Conservation (phyloP, 2,888 invertebrate species). For the Zeuzera pyrina region DNA sequence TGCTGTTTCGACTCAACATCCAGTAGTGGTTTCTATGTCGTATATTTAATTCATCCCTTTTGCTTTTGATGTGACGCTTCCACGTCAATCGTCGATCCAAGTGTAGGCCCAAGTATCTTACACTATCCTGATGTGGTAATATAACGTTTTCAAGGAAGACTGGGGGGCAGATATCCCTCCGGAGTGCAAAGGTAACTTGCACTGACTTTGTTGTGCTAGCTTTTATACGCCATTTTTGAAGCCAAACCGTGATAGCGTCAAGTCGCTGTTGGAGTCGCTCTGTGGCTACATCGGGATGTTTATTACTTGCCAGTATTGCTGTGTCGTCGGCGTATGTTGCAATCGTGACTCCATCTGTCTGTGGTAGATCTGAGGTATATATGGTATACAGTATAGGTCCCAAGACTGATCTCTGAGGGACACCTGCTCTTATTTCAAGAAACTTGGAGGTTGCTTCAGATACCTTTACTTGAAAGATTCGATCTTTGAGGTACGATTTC, state of each 20-base stretch:
- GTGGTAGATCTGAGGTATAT: no score
- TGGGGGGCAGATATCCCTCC: neutral
- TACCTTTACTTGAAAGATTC: constrained; percentile 1
- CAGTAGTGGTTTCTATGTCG: neutral
- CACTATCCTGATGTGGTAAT: neutral
- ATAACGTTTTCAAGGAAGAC: neutral
- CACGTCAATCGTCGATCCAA: constrained; percentile 1
- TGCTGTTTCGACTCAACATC: no score
- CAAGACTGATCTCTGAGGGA: no score
- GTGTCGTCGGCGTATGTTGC: constrained; percentile 6
- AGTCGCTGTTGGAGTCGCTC: no score
- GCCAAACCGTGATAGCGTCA: no score
- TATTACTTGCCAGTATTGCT: neutral
- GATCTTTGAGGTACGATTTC: constrained; percentile 7
- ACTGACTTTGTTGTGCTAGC: neutral
- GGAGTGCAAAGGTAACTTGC: neutral
- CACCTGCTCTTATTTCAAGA: neutral
- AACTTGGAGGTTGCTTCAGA: neutral
- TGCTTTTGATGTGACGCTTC: neutral
- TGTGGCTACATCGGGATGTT: neutral
- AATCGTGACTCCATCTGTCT: neutral
- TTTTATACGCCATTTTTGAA: neutral
- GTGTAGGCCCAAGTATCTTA: neutral
- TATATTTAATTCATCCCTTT: neutral
- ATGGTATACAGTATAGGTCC: no score